These are phyloP conservation scores for Polymixis lichenea DNA, from an alignment of 2,888 invertebrate genomes.

Conservation along the genomic window DNA sequence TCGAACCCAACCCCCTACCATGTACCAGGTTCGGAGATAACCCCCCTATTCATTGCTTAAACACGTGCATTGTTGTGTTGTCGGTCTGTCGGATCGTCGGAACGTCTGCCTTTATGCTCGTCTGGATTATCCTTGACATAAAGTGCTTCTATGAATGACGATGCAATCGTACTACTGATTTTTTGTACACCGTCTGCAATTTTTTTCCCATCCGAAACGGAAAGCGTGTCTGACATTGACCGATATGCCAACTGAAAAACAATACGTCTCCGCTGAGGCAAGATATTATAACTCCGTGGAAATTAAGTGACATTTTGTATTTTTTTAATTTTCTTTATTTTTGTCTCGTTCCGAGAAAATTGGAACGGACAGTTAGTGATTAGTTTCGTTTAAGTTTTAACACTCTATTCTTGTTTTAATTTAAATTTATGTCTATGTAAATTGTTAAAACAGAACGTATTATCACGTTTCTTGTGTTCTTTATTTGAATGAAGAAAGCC, in stretches of 20 bases:
- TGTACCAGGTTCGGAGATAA: constrained; percentile 93
- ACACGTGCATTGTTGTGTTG: constrained; percentile 53
- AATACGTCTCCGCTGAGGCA: constrained; percentile 72
- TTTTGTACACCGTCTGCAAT: constrained; percentile 62
- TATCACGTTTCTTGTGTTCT: constrained; percentile 4
- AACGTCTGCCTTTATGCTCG: constrained; percentile 43
- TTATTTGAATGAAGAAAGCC: neutral
- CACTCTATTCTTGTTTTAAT: constrained; percentile 43
- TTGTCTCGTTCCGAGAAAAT: constrained; percentile 48
- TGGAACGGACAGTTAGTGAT: constrained; percentile 47
- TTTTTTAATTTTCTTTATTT: constrained; percentile 56
- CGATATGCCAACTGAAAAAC: constrained; percentile 85
- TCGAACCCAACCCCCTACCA: constrained; percentile 95
- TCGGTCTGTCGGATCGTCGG: constrained; percentile 29
- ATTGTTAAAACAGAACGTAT: neutral
- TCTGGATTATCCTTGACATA: constrained; percentile 63
- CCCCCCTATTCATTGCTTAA: constrained; percentile 53
- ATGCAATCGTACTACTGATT: constrained; percentile 59
- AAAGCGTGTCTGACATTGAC: constrained; percentile 86
- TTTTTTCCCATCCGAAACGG: constrained; percentile 78
- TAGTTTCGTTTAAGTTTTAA: constrained; percentile 52
- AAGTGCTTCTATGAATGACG: constrained; percentile 66
- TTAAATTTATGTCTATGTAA: constrained; percentile 26
- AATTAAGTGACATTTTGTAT: constrained; percentile 63
- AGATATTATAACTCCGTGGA: constrained; percentile 61